A percentile compares a stretch with the other conserved stretches of the same genome.
Conservation (phyloP, 2,888 invertebrate genomes). For the Arge pagana region DNA sequence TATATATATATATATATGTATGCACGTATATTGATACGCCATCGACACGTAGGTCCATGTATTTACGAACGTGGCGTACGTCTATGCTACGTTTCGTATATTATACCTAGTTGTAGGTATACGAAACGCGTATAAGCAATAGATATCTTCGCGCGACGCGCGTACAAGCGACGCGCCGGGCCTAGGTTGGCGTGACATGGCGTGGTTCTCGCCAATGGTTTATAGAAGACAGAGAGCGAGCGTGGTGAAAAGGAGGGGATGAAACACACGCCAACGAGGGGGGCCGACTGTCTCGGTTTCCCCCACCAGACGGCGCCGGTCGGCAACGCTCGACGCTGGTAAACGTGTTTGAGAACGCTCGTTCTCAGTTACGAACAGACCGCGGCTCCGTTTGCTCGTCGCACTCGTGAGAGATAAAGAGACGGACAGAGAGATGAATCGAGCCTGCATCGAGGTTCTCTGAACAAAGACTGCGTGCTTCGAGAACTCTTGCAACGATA, state of each 20-base stretch:
- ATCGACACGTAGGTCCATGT: too few relatives aligned
- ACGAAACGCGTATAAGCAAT: too few relatives aligned
- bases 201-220: neutral
- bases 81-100: too few relatives aligned
- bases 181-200: neutral
- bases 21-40: too few relatives aligned
- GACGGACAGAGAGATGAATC: constrained; percentile 11
- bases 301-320: constrained; percentile 17
- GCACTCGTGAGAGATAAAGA: neutral
- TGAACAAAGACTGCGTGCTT: constrained; percentile 20
- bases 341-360: constrained; percentile 12
- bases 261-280: neutral
- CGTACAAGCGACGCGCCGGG: neutral
- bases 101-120: too few relatives aligned
- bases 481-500: too few relatives aligned
- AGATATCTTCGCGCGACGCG: too few relatives aligned
- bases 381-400: constrained; percentile 45
- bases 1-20: too few relatives aligned
- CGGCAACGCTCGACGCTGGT: constrained; percentile 3
- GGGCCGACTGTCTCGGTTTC: constrained; percentile 15
- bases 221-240: neutral
- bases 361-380: constrained; percentile 50
- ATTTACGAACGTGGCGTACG: too few relatives aligned
- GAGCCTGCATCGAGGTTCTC: constrained; percentile 11
- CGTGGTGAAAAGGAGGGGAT: neutral